Conservation (phyloP, 2,797 vertebrate species). For the Coranthus polyacanthus region DNA sequence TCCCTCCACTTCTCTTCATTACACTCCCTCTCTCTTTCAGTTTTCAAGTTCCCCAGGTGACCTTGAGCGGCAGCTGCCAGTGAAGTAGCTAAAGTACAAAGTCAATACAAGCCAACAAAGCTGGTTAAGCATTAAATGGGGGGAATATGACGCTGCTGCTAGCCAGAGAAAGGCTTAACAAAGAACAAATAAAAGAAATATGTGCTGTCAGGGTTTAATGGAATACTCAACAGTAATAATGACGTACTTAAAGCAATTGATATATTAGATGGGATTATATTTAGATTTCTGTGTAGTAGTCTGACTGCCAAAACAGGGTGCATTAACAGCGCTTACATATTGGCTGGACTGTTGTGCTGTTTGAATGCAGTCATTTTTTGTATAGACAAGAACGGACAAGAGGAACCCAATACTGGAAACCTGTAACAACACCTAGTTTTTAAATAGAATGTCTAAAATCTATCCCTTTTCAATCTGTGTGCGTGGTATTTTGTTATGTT, state of each 20-base stretch:
- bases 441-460: too few species aligned
- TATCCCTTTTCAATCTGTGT: too few species aligned
- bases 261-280: not conserved
- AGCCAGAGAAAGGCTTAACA: slow-evolving; percentile 48
- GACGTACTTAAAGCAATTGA: slow-evolving; percentile 33
- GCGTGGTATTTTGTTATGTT: too few species aligned
- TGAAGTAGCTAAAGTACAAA: slow-evolving; percentile 72
- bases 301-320: not conserved
- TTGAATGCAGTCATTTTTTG: too few species aligned
- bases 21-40: slow-evolving; percentile 13
- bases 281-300: slow-evolving; percentile 40
- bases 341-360: too few species aligned
- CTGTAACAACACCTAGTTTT: too few species aligned
- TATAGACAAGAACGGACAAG: too few species aligned
- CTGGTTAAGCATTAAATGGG: slow-evolving; percentile 81
- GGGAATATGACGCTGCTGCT: slow-evolving; percentile 56
- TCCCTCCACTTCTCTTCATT: not conserved
- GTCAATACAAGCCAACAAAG: slow-evolving; percentile 75
- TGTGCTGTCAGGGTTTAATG: slow-evolving; percentile 39
- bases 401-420: too few species aligned
- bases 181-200: slow-evolving; percentile 39
- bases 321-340: not conserved
- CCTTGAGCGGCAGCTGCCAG: slow-evolving; percentile 70
- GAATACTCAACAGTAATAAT: slow-evolving; percentile 47
- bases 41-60: slow-evolving; percentile 55